Base-by-base conservation (phyloP, 2,888 invertebrate species). In the Cataglyphis altisquamis region DNA sequence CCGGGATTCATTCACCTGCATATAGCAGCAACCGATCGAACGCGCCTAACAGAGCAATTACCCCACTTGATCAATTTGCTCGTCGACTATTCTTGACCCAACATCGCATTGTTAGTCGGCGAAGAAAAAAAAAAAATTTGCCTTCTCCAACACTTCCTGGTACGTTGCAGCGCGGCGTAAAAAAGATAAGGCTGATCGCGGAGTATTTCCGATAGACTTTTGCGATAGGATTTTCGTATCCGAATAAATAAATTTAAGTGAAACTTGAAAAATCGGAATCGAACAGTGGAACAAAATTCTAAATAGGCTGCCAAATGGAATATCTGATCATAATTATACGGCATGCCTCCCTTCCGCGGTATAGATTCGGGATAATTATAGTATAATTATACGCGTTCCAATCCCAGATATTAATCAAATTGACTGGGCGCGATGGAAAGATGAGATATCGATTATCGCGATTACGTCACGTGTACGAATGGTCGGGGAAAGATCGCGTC, bases 1-100 rank as follows among this genome's bases (percentile, higher is more conserved):
- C 82, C 68, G 78, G 83, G 86, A 89, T 91, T 92, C 89, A 87
- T 92, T 92, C 91, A 92, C 92, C 92, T 90, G 89, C 88, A 66
- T 2, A 66, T 78, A 55, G 70, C 60, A 57, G 72, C 21, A 5
- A 39, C 39, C 29, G 52, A 68, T 74, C 48, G 68, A 77, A 68
- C 41, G 21, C 29, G 60, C 18, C 39, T 67, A 67, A 77, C 77
- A 41, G 55, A 39, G 39, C 55, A 55, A 80, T 80, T 72, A 57
- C 6, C 45, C 41, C 55, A 32, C 78, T 78, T 25, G 57, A n/a
- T 18, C 45, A 60, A 60, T 80, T 60, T 18, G 21, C 55, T 80
- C 36, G 18, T n/a, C 32, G 41, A 25, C 75, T n/a, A 41, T 21
- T 41, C 39, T 36, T 57, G 29, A 15, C 57, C 68, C 32, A 21